These are phyloP conservation scores for Hirtodrosophila duncani DNA, from an alignment of 2,888 invertebrate species.

Conservation along the genomic window DNA sequence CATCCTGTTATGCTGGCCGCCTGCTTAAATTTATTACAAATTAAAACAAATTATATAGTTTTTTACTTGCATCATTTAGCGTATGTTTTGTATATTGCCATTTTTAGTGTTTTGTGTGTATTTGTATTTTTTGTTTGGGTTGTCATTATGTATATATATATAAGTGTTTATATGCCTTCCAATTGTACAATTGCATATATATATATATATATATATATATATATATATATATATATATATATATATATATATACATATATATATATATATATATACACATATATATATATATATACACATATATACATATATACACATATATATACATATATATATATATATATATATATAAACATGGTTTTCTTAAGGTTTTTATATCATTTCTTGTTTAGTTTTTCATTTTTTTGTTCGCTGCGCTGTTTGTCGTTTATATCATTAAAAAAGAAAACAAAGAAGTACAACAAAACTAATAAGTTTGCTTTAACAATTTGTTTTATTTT, in stretches of 20 bases:
- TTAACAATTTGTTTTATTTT: slow-evolving; percentile 39
- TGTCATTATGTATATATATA: slow-evolving; percentile 25
- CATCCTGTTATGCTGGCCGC: slow-evolving; percentile 11
- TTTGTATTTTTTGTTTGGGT: slow-evolving; percentile 16
- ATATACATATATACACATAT: too few species aligned
- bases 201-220: slow-evolving; percentile 30
- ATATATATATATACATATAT: slow-evolving; percentile 13
- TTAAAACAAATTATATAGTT: slow-evolving; percentile 46
- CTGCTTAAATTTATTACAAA: slow-evolving; percentile 48
- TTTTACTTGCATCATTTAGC: too few species aligned
- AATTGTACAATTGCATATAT: slow-evolving; percentile 36
- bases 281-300: slow-evolving; percentile 5
- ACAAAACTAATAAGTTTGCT: slow-evolving; percentile 50
- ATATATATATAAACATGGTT: slow-evolving; percentile 35
- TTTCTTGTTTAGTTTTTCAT: slow-evolving; percentile 20
- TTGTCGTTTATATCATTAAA: slow-evolving; percentile 62
- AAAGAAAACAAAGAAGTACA: slow-evolving; percentile 35
- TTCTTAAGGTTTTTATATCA: slow-evolving; percentile 25
- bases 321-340: too few species aligned
- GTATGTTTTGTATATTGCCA: slow-evolving; percentile 2
- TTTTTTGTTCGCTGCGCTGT: slow-evolving; percentile 73
- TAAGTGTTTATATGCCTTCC: slow-evolving; percentile 38
- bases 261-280: slow-evolving; percentile 28
- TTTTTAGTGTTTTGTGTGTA: slow-evolving; percentile 2
- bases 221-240: slow-evolving; percentile 47